These are phyloP conservation scores for Callimorpha dominula DNA, from an alignment of 2,888 invertebrate genomes.

Conservation along the genomic window DNA sequence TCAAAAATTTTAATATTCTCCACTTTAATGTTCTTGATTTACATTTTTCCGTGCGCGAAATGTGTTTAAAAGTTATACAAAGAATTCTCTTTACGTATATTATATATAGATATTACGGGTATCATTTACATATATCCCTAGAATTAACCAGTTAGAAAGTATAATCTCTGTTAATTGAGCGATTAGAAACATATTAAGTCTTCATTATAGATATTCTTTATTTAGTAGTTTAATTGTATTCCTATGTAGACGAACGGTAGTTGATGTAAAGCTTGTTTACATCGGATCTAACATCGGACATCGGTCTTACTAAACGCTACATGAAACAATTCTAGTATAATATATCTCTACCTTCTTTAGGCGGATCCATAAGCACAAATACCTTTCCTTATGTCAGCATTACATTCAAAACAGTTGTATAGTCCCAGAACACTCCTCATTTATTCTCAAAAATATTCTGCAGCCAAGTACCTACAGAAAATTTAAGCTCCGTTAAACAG, in stretches of 20 bases:
- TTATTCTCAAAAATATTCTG: slow-evolving; percentile 3
- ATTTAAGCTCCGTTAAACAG: slow-evolving; percentile 49
- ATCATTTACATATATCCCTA: slow-evolving; percentile 10
- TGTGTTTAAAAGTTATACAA: too few relatives aligned
- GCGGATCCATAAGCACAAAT: not conserved
- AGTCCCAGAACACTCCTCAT: not conserved
- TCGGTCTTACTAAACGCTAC: not conserved
- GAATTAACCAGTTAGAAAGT: slow-evolving; percentile 5
- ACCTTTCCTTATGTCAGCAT: not conserved
- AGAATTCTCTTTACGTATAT: too few relatives aligned
- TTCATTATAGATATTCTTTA: slow-evolving; percentile 1
- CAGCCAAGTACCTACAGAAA: slow-evolving; percentile 22
- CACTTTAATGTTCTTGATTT: too few relatives aligned
- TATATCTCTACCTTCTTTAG: not conserved
- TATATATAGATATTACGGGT: not conserved
- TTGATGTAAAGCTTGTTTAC: not conserved
- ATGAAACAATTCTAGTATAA: not conserved
- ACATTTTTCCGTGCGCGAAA: too few relatives aligned
- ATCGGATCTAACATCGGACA: too few relatives aligned
- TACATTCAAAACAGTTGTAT: not conserved
- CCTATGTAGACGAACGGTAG: not conserved
- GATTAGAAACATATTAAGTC: not conserved
- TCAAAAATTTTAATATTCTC: too few relatives aligned
- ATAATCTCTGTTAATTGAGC: not conserved
- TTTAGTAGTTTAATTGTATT: not conserved